Evolutionary conservation across 2,888 invertebrate genomes (phyloP).

Genomic region (Synergus itoensis): DNA sequence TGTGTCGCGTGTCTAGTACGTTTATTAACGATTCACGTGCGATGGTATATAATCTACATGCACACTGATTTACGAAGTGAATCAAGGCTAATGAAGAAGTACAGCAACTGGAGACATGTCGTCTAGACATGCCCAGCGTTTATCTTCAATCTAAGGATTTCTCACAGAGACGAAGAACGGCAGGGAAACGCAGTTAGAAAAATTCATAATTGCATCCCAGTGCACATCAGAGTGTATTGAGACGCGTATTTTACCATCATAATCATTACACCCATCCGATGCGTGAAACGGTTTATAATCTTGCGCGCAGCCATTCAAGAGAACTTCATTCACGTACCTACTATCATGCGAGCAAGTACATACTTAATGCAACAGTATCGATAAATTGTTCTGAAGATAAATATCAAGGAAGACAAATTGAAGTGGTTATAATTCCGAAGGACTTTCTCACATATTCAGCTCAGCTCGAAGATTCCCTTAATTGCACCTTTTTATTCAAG

Average conservation of each 20-base stretch:
- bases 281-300: constrained; percentile 39
- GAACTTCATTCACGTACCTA: constrained; percentile 22
- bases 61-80: constrained; percentile 44
- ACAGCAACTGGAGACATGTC: constrained; percentile 48
- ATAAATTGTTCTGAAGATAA: neutral
- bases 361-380: neutral
- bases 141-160: constrained; percentile 54
- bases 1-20: constrained; percentile 27
- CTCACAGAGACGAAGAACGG: constrained; percentile 45
- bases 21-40: constrained; percentile 32
- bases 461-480: neutral
- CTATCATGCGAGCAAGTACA: neutral
- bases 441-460: neutral
- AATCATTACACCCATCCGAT: constrained; percentile 33
- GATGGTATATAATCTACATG: constrained; percentile 13
- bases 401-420: constrained; percentile 1
- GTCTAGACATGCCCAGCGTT: constrained; percentile 52
- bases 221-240: constrained; percentile 49
- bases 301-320: constrained; percentile 23
- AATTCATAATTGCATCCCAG: constrained; percentile 55
- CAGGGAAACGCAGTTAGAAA: constrained; percentile 41
- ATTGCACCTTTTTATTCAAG: neutral
- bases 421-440: neutral
- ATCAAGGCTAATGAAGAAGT: constrained; percentile 55
- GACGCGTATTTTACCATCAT: constrained; percentile 38